Percentiles rank a stretch among this genome's conserved stretches.
These are phyloP conservation scores for Penaeus monodon DNA, from an alignment of 2,888 invertebrate species.

Conservation along the genomic window DNA sequence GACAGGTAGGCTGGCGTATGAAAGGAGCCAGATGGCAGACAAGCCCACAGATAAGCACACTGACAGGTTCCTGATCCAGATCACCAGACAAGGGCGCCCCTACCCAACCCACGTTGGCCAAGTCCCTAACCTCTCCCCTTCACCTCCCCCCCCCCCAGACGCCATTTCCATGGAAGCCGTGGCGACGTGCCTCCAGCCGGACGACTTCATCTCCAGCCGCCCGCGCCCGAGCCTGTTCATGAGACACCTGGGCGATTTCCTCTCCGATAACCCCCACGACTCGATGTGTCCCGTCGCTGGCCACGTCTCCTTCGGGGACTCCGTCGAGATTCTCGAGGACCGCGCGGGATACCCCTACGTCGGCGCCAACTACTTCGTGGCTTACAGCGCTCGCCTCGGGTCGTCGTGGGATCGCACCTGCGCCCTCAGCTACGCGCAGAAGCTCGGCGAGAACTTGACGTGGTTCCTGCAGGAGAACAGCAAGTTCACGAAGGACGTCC, in stretches of 20 bases:
- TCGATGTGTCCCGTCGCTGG: conserved; percentile 83
- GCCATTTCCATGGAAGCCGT: neutral
- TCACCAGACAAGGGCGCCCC: no score
- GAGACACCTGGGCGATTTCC: conserved; percentile 83
- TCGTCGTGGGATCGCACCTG: conserved; percentile 84
- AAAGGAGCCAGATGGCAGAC: no score
- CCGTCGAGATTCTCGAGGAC: conserved; percentile 36
- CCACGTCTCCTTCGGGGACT: conserved; percentile 82
- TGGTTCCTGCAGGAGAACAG: conserved; percentile 76
- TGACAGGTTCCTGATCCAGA: no score
- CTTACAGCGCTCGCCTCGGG: conserved; percentile 86
- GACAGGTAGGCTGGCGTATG: no score
- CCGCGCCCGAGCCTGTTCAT: conserved; percentile 78
- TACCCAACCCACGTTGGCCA: no score
- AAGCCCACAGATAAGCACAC: no score
- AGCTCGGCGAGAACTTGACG: conserved; percentile 83
- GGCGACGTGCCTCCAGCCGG: conserved; percentile 31
- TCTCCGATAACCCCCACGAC: conserved; percentile 83
- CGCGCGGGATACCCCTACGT: conserved; percentile 68
- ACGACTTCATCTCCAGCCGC: conserved; percentile 69
- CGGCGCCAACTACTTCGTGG: conserved; percentile 86
- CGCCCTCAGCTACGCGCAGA: conserved; percentile 82
- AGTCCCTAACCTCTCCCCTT: no score
- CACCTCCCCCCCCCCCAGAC: neutral
- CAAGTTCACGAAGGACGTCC: conserved; percentile 72